Conservation (phyloP, 2,113 vertebrate genomes). For the Azemiops feae region DNA sequence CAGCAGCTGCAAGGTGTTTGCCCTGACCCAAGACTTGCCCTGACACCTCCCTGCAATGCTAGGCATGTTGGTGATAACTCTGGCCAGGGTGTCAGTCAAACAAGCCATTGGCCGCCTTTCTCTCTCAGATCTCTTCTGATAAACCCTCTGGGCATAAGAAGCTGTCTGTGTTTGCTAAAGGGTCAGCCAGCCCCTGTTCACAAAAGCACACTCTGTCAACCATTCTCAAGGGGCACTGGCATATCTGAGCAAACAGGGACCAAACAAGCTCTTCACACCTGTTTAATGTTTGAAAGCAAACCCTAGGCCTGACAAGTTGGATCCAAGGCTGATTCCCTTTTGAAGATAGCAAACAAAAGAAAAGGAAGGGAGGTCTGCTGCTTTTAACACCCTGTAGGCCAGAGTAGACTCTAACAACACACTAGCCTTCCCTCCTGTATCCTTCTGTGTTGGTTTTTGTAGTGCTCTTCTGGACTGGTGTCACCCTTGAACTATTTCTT, state of each 20-base stretch:
- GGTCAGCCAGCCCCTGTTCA: neutral
- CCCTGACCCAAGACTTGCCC: constrained; percentile 24
- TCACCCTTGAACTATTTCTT: neutral
- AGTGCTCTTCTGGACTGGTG: neutral
- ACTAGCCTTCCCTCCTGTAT: neutral
- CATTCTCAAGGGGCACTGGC: neutral
- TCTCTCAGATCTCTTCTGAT: constrained; percentile 30
- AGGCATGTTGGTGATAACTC: accelerated
- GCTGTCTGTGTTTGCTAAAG: constrained; percentile 40
- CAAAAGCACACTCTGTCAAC: constrained; percentile 40
- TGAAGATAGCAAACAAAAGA: constrained; percentile 1
- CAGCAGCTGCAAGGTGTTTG: neutral
- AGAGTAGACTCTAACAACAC: neutral
- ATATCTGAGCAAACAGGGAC: constrained; percentile 37
- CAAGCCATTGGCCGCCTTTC: constrained; percentile 2
- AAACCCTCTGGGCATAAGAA: neutral
- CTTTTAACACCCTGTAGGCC: neutral
- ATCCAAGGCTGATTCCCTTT: neutral
- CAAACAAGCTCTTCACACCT: constrained; percentile 44
- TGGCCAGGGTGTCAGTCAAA: constrained; percentile 40
- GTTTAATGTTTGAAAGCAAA: neutral
- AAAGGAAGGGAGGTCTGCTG: neutral
- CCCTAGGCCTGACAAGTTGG: accelerated
- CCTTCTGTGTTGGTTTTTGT: neutral
- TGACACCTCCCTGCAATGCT: constrained; percentile 10